phyloP scores from a whole-genome alignment of 2,888 invertebrate species.

The Caenorhabditis angaria region DNA sequence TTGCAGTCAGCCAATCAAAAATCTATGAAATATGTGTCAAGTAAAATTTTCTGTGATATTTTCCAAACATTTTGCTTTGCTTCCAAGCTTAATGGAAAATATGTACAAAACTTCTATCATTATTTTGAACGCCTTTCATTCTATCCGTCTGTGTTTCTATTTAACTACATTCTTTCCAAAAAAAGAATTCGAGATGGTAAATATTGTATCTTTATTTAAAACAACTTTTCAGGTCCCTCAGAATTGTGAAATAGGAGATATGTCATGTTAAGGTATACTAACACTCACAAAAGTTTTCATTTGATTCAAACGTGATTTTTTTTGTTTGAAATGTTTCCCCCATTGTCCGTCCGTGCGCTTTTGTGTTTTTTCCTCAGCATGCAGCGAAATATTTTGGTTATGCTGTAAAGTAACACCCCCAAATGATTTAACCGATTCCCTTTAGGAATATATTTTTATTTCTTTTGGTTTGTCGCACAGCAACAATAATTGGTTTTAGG shows the following conservation, averaged over 20 bases:
- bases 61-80: conserved; percentile 5
- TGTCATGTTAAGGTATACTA: conserved; percentile 51
- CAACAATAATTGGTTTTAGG: conserved; percentile 16
- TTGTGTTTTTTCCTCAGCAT: neutral
- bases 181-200: neutral
- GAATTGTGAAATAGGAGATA: conserved; percentile 50
- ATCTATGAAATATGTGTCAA: neutral
- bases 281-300: conserved; percentile 15
- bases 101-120: neutral
- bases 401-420: neutral
- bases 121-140: conserved; percentile 7
- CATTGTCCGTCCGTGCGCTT: neutral
- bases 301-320: conserved; percentile 3
- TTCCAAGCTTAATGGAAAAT: neutral
- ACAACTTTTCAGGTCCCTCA: conserved; percentile 32
- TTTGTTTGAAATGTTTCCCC: conserved; percentile 7
- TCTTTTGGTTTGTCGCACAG: too few relatives aligned
- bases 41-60: neutral
- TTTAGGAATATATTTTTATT: conserved; percentile 1
- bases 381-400: neutral
- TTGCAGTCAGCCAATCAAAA: too few relatives aligned
- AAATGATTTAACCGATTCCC: neutral
- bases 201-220: conserved; percentile 6
- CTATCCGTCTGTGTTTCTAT: conserved; percentile 5
- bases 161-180: neutral